Conservation (phyloP, 2,888 invertebrate genomes). For the Lepas anatifera region DNA sequence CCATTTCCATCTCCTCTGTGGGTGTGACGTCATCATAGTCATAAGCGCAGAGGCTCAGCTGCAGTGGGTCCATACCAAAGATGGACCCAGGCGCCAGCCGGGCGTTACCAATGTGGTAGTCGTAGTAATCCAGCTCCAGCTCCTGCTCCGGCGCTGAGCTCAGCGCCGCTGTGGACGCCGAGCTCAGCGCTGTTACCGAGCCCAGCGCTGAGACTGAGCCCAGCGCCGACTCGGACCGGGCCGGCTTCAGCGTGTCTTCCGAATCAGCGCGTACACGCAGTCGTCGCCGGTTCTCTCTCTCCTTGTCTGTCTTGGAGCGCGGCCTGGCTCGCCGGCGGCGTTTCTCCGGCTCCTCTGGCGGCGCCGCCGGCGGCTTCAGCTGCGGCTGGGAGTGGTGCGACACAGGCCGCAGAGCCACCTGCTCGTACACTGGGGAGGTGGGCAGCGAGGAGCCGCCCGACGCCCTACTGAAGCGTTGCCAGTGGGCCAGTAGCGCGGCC, state of each 20-base stretch:
- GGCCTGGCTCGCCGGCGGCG: background rate
- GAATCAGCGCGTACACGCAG: background rate
- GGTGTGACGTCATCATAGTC: slow-evolving; percentile 12
- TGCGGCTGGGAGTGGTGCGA: background rate
- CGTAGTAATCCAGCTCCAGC: slow-evolving; percentile 31
- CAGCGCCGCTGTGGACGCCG: background rate
- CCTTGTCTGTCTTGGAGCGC: background rate
- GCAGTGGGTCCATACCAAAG: slow-evolving; percentile 28
- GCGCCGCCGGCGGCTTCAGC: background rate
- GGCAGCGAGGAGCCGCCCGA: background rate
- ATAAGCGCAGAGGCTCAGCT: slow-evolving; percentile 6
- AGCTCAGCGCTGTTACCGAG: background rate
- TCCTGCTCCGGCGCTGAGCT: slow-evolving; percentile 25
- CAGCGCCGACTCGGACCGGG: background rate
- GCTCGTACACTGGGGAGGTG: background rate
- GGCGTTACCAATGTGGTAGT: slow-evolving; percentile 30
- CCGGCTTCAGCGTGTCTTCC: background rate
- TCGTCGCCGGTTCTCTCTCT: background rate
- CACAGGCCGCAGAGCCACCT: background rate
- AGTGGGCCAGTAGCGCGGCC: background rate
- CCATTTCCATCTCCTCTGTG: slow-evolving; percentile 15
- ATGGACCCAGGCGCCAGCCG: slow-evolving; percentile 30
- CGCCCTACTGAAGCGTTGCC: background rate
- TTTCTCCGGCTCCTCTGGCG: background rate
- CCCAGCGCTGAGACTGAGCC: background rate